Conservation (phyloP, 2,797 vertebrate genomes). For the Pteronotus mesoamericanus region DNA sequence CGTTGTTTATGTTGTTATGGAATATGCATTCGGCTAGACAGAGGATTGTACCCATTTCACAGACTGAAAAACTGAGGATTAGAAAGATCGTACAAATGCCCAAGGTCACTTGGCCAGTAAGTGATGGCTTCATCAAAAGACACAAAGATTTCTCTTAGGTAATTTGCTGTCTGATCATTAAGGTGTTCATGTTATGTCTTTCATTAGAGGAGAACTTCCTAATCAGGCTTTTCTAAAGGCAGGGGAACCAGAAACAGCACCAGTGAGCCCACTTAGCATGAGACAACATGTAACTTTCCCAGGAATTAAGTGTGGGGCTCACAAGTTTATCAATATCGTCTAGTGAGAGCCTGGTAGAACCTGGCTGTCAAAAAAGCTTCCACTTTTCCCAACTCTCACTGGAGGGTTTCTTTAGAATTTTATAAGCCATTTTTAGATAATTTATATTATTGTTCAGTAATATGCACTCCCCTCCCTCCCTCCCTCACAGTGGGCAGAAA, state of each 20-base stretch:
- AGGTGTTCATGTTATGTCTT: slow-evolving; percentile 40
- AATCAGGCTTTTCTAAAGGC: not conserved
- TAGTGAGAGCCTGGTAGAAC: not conserved
- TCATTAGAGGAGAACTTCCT: not conserved
- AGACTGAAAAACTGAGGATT: not conserved
- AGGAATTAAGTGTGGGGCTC: not conserved
- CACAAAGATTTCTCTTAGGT: not conserved
- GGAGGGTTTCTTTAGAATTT: not conserved
- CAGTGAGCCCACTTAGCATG: not conserved
- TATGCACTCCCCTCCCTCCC: not conserved
- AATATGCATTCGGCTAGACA: not conserved
- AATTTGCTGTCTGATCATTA: not conserved
- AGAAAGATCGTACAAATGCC: not conserved
- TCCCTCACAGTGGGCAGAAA: not conserved
- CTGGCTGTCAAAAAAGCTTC: not conserved
- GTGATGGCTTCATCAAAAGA: not conserved
- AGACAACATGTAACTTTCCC: not conserved
- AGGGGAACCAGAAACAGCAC: not conserved
- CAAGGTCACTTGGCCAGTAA: not conserved
- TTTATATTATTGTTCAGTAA: not conserved
- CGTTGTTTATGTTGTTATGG: not conserved
- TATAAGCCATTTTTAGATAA: not conserved
- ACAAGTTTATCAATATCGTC: not conserved
- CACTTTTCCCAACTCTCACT: not conserved
- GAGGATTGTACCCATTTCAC: not conserved